phyloP scores from a whole-genome alignment of 2,888 invertebrate species.

The Harpagoxenus sublaevis region DNA sequence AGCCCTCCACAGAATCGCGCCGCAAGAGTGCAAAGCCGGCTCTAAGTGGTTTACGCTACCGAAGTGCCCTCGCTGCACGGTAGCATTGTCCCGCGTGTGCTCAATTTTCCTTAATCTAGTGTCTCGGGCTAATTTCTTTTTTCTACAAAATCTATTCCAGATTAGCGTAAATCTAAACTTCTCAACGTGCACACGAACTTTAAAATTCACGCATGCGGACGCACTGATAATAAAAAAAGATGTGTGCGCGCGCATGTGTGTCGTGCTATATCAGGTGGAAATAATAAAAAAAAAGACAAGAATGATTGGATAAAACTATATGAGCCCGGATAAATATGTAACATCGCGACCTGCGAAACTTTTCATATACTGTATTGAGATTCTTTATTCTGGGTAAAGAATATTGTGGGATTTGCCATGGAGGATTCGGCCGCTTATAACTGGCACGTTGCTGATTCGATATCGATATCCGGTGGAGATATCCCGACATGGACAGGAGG shows the following conservation, averaged over 20 bases:
- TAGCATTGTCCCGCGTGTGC: slow-evolving; percentile 20
- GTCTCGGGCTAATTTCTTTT: not conserved
- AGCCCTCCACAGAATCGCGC: slow-evolving; percentile 20
- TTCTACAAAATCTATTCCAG: not conserved
- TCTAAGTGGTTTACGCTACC: slow-evolving; percentile 44
- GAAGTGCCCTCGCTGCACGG: not conserved
- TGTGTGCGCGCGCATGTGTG: not conserved
- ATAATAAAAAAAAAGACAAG: not conserved
- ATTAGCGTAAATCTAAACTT: not conserved
- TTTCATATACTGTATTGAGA: not conserved
- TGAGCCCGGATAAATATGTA: not conserved
- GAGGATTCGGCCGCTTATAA: not conserved
- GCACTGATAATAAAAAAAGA: not conserved
- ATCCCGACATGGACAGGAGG: slow-evolving; percentile 11
- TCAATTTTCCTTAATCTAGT: slow-evolving; percentile 20
- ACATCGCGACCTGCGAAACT: not conserved
- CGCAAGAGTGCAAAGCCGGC: slow-evolving; percentile 32
- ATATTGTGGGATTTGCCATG: slow-evolving; percentile 22
- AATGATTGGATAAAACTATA: not conserved
- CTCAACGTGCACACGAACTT: not conserved
- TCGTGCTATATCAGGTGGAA: not conserved
- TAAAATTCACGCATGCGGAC: not conserved
- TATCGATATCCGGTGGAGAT: slow-evolving; percentile 29
- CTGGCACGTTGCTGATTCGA: slow-evolving; percentile 34
- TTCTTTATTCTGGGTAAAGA: not conserved